These are phyloP conservation scores for Daboia siamensis DNA, from an alignment of 2,113 vertebrate genomes.

Conservation along the genomic window DNA sequence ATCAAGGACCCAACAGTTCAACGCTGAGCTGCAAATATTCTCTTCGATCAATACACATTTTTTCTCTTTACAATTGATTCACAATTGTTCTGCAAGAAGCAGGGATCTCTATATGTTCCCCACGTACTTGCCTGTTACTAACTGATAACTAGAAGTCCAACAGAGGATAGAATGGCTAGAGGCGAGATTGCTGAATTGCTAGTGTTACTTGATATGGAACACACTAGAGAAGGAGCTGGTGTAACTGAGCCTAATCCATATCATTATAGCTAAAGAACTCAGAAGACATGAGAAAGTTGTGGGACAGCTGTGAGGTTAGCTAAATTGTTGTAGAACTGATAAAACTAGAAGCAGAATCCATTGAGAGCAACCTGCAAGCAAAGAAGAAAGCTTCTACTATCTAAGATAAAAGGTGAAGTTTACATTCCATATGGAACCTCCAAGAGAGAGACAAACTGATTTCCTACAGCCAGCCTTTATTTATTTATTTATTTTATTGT, in stretches of 20 bases:
- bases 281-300: neutral
- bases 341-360: neutral
- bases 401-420: neutral
- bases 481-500: too few relatives aligned
- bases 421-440: neutral
- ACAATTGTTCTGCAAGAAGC: neutral
- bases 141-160: neutral
- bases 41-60: neutral
- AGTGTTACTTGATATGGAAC: neutral
- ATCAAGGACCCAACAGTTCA: neutral
- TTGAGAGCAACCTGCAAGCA: neutral
- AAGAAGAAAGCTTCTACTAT: neutral
- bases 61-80: neutral
- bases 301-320: neutral
- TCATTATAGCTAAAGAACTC: neutral
- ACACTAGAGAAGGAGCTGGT: neutral
- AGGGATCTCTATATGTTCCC: neutral
- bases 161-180: neutral
- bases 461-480: neutral
- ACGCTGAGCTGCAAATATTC: neutral
- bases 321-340: neutral
- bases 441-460: neutral
- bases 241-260: neutral
- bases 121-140: neutral
- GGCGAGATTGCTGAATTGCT: neutral